Conservation (phyloP, 2,113 vertebrate genomes). For the Chroicocephalus ridibundus region DNA sequence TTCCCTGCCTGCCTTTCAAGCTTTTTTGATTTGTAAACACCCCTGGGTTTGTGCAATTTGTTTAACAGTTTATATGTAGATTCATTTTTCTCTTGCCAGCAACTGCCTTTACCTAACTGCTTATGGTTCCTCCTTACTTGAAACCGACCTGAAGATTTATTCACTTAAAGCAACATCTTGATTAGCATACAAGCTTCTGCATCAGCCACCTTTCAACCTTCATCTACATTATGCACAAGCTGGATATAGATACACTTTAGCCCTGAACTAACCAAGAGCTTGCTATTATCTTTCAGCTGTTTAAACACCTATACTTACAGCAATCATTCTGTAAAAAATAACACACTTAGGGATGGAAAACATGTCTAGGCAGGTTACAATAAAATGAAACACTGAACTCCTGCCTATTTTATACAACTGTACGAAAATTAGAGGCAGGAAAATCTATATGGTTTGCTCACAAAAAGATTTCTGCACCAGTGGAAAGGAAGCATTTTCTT, state of each 20-base stretch:
- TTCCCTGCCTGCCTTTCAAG: background rate
- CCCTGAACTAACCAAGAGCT: background rate
- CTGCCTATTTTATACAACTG: background rate
- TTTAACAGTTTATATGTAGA: background rate
- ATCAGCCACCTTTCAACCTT: background rate
- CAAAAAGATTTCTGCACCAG: background rate
- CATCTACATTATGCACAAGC: background rate
- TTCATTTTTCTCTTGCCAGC: background rate
- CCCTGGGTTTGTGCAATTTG: background rate
- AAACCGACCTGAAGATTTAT: background rate
- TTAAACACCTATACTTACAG: background rate
- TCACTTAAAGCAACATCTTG: background rate
- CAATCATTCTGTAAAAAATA: background rate
- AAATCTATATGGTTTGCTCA: background rate
- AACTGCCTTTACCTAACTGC: background rate
- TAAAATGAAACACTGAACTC: background rate
- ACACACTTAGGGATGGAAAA: background rate
- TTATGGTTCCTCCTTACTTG: background rate
- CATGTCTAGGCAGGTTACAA: background rate
- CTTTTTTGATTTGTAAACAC: background rate
- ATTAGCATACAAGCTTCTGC: background rate
- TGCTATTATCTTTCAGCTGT: background rate
- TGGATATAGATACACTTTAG: background rate
- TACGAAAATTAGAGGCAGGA: background rate
- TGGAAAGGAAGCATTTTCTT: background rate